A percentile compares a stretch with the other conserved stretches of the same genome.
Conservation (phyloP, 2,113 vertebrate genomes). For the Gallinago paraguaiae region DNA sequence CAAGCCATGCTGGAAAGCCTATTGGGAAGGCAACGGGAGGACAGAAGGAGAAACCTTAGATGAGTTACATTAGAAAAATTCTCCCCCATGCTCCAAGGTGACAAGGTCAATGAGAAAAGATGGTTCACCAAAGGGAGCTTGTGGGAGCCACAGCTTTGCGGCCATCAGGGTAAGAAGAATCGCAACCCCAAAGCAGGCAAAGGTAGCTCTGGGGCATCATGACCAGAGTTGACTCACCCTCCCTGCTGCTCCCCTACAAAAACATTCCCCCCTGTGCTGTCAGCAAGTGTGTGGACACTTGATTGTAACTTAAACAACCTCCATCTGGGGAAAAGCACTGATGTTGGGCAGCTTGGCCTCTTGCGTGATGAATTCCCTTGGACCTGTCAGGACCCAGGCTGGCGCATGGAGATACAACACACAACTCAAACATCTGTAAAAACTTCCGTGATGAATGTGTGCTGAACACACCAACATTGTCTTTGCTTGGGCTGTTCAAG, state of each 20-base stretch:
- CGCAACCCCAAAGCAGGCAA: background rate
- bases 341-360: background rate
- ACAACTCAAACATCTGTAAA: background rate
- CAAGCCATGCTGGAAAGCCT: conserved; percentile 13
- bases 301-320: rapidly evolving
- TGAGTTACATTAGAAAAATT: background rate
- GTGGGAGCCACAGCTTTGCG: background rate
- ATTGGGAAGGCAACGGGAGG: background rate
- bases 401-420: background rate
- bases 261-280: background rate
- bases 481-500: background rate
- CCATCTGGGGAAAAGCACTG: background rate
- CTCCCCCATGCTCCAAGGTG: background rate
- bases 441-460: background rate
- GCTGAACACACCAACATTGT: background rate
- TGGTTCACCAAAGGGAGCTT: background rate
- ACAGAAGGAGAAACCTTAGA: background rate
- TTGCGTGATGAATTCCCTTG: background rate
- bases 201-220: background rate
- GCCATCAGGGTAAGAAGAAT: background rate
- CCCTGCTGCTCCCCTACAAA: background rate
- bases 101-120: background rate
- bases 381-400: background rate
- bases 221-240: background rate
- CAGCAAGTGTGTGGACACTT: background rate